These are phyloP conservation scores for Alsophila aescularia DNA, from an alignment of 2,888 invertebrate species.

Conservation along the genomic window DNA sequence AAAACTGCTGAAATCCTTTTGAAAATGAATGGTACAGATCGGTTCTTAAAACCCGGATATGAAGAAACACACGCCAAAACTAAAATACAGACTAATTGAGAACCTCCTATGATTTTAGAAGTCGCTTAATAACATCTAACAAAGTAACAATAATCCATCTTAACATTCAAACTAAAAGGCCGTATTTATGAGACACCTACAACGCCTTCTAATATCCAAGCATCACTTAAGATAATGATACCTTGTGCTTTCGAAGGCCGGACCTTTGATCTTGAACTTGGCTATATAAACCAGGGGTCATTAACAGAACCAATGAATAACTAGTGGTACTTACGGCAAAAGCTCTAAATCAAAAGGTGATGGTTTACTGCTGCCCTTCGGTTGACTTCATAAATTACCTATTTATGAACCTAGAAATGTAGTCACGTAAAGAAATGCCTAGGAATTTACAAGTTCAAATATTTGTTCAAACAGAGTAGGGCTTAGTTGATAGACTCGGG, in stretches of 20 bases:
- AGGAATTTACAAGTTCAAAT: slow-evolving; percentile 6
- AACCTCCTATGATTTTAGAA: too few relatives aligned
- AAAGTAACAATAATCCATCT: too few relatives aligned
- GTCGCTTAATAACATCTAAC: too few relatives aligned
- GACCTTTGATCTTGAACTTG: slow-evolving; percentile 12
- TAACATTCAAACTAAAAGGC: background rate
- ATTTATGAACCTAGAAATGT: slow-evolving; percentile 7
- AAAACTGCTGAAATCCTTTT: too few relatives aligned
- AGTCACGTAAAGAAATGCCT: background rate
- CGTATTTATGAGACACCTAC: background rate
- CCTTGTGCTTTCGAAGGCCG: slow-evolving; percentile 3
- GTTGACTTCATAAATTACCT: slow-evolving; percentile 6
- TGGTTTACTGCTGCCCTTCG: slow-evolving; percentile 3
- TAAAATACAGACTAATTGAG: too few relatives aligned
- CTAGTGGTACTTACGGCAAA: background rate
- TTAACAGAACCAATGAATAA: background rate
- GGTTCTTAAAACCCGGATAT: too few relatives aligned
- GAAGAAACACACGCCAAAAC: too few relatives aligned
- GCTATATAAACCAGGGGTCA: slow-evolving; percentile 1
- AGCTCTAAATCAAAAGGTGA: slow-evolving; percentile 14
- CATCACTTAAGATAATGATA: slow-evolving; percentile 12
- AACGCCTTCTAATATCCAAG: background rate
- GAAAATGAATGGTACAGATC: too few relatives aligned
- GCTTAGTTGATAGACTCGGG: too few relatives aligned
- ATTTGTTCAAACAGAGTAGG: background rate